Evolutionary conservation across 1,140 invertebrate genomes (phyloP), one percentile per base, ranked within the genome.

Genomic region (Homarus americanus): DNA sequence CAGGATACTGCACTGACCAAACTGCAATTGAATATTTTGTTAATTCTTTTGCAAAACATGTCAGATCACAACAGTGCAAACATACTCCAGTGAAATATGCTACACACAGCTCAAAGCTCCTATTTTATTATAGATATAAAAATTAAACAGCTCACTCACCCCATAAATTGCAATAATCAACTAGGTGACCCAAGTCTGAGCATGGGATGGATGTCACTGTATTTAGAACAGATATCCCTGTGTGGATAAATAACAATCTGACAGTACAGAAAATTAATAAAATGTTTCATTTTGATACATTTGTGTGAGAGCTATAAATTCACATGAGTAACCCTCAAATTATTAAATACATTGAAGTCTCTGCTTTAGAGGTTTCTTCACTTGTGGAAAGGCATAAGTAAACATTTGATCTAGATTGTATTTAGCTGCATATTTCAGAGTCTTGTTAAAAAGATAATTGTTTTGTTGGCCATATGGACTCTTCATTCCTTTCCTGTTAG

Each of bases 331-430:
- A 24, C 2, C n/a, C 63, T 69, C n/a, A 69, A 69, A 32, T 69
- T 9, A 69, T 69, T 24, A 66, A 66, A 66, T 20, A 41, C 32
- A 49, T 28, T 44, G 4, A 5, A 85, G 72, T 49, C 83, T 86
- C 49, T 76, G 38, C 17, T 34, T 53, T 53, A 86, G 53, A 36
- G 69, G 28, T 75, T 49, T 41, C 34, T 86, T 86, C 17, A 41
- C 83, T 44, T 36, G 41, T 76, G 83, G 32, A 72, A 63, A 66
- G 36, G 34, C 58, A 88, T 34, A 88, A 72, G 78, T 88, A 69
- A 88, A 88, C 72, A 88, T 38, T 41, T 88, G 75, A 66, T 88
- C 76, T 88, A 88, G 58, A 82, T 72, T 80, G 78, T 88, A 80
- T 58, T 79, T 80, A 79, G 28, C 66, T 88, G 86, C 53, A 88